These are phyloP conservation scores for Microctonus brassicae DNA, from an alignment of 2,888 invertebrate genomes.

Conservation along the genomic window DNA sequence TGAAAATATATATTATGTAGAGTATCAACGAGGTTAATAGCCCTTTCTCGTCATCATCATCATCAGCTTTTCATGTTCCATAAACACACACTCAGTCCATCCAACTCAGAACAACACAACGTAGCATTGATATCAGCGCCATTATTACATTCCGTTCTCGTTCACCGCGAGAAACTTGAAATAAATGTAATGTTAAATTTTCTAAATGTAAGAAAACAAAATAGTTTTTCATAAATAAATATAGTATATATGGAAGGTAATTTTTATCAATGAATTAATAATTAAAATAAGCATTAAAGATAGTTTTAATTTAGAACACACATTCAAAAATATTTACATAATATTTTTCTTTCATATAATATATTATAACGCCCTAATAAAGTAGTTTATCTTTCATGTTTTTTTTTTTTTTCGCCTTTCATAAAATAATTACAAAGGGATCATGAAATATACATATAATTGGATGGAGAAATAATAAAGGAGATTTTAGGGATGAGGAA, in stretches of 20 bases:
- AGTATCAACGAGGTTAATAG: constrained; percentile 18
- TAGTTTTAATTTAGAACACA: constrained; percentile 69
- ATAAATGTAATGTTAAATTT: too few relatives aligned
- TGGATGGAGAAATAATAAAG: constrained; percentile 35
- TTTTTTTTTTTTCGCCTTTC: constrained; percentile 43
- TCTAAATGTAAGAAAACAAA: too few relatives aligned
- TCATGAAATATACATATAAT: constrained; percentile 59
- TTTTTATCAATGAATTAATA: background rate
- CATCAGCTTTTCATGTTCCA: too few relatives aligned
- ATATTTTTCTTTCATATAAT: constrained; percentile 51
- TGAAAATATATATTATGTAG: constrained; percentile 14
- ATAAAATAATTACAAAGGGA: constrained; percentile 64
- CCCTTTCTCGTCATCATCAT: background rate
- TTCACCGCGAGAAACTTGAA: background rate
- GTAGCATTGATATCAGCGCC: constrained; percentile 1
- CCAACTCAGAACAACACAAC: background rate
- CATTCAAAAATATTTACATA: constrained; percentile 67
- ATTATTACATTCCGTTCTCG: background rate
- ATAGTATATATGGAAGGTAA: background rate
- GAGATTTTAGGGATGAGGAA: background rate
- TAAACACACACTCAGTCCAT: too few relatives aligned
- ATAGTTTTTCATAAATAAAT: too few relatives aligned
- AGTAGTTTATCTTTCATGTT: constrained; percentile 57
- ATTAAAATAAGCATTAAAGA: constrained; percentile 59
- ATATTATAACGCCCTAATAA: constrained; percentile 64